Base-by-base conservation (phyloP, 2,888 invertebrate genomes). In the Drosophila seclusa region DNA sequence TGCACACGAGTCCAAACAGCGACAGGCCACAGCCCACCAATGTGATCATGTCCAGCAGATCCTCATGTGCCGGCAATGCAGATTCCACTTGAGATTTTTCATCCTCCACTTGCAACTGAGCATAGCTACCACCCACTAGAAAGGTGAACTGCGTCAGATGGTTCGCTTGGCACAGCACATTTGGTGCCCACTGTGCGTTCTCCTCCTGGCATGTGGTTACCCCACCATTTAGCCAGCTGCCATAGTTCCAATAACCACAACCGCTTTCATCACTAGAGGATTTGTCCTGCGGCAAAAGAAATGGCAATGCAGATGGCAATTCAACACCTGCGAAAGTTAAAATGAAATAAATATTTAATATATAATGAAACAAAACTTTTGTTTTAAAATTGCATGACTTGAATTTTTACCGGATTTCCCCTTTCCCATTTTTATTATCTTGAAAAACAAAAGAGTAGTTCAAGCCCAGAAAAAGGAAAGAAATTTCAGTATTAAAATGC, bases 121-220 rank as follows among this genome's bases (percentile, higher is more conserved):
- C 71, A 38, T 84, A 91, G 40, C 87, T 90, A 11, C 91, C 92
- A 8, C 92, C 92, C 72, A 92, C 91, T 60, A 95, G 91, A 80
- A 95, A 94, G 0, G 95, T 94, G 75, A 95, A 95, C 90, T 95
- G 94, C 18, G 95, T 95, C 68, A 95, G 92, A 83, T 95, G 95
- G 68, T 94, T 93, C 59, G 95, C 94, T 73, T 94, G 87, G 66
- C 94, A 94, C 2, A 93, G 72, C 21, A 93, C 92, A 2, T 95
- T 76, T 0, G 65, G 53, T 0, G 69, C 34, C 79, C 68, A 7
- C 2, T 31, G 45, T 13, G n/a, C 18, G 1, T 49, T 16, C 0
- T 34, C 16, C 40, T 36, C 4, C 49, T 48, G 13, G 91, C 21
- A 31, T 2, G 77, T 79, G 2, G 73, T 67, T 50, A 95, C 94